Evolutionary conservation across 1,140 invertebrate species (phyloP), one percentile per base, ranked within the genome.

Genomic region (Hirudo medicinalis): DNA sequence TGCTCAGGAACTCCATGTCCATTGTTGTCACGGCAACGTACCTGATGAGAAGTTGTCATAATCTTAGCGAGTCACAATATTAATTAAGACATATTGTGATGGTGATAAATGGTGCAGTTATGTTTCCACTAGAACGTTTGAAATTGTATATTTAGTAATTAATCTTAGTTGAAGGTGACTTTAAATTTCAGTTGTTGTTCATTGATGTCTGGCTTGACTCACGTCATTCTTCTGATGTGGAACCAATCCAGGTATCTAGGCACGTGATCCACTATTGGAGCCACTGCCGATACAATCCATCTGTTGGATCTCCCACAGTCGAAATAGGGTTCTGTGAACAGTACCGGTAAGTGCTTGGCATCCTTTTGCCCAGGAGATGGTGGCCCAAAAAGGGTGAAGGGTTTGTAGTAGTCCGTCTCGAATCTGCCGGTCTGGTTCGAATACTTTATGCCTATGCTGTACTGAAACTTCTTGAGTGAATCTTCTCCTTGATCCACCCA

Each of bases 1-100:
- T 91, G 77, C 94, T 86, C 74, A 97, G 92, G 84, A 93, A 94
- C 79, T 99, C 94, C 86, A 96, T 90, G 86, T 97, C 94, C 79
- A 96, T 86, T 0, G 96, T 91, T 0, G 91, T 87, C 67, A 90
- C 88, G 32, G 91, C 94, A 2, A 94, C 94, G 79, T 96, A 95
- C 75, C 92, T 94, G 74, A 32, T 76, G 73, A 74, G 11, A 49
- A 5, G 43, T 49, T 1, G 15, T 49, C 43, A 49, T 49, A 5
- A 15, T 49, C 15, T 54, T 75, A 74, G 82, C 79, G 67, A 66
- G 70, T 54, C 69, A 49, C 60, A 73, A 72, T 76, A 70, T 70
- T 49, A 29, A 69, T 69, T 19, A 69, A 69, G 67, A 57, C 68
- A 17, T 0, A 36, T 36, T 36, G 6, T 36, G 32, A 36, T 3